Evolutionary conservation across 2,113 vertebrate species (phyloP).

Genomic region (Crotalus tigris): DNA sequence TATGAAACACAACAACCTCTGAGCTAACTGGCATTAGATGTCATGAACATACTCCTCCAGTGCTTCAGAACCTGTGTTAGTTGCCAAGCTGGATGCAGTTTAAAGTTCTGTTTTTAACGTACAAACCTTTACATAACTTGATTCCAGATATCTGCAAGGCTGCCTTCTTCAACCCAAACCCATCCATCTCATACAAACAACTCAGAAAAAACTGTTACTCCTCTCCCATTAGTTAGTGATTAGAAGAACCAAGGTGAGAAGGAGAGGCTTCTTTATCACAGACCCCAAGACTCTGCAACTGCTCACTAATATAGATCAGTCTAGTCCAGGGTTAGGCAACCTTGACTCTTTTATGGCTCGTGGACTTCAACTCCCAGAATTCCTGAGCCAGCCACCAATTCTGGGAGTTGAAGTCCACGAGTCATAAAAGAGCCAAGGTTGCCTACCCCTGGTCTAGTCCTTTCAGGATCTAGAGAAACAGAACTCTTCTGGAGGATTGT

Average conservation of each 20-base stretch:
- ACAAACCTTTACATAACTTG: background rate
- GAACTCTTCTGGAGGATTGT: background rate
- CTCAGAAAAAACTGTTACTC: background rate
- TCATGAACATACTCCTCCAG: background rate
- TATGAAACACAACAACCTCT: background rate
- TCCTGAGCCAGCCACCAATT: background rate
- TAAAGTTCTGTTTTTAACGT: background rate
- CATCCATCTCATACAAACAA: background rate
- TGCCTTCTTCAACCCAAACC: background rate
- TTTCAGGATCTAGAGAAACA: background rate
- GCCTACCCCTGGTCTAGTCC: background rate
- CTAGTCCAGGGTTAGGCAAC: no score
- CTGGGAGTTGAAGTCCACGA: no score
- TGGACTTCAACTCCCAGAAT: no score
- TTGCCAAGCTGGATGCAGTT: background rate
- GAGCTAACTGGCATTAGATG: background rate
- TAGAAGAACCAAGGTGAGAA: background rate
- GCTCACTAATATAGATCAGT: background rate
- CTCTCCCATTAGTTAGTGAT: background rate
- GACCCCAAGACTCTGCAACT: background rate
- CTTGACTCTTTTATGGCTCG: no score
- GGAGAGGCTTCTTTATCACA: background rate
- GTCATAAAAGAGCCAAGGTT: no score
- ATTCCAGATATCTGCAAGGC: background rate
- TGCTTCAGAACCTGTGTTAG: background rate